phyloP scores from a whole-genome alignment of 2,888 invertebrate genomes.

The Euspilapteryx auroguttella region DNA sequence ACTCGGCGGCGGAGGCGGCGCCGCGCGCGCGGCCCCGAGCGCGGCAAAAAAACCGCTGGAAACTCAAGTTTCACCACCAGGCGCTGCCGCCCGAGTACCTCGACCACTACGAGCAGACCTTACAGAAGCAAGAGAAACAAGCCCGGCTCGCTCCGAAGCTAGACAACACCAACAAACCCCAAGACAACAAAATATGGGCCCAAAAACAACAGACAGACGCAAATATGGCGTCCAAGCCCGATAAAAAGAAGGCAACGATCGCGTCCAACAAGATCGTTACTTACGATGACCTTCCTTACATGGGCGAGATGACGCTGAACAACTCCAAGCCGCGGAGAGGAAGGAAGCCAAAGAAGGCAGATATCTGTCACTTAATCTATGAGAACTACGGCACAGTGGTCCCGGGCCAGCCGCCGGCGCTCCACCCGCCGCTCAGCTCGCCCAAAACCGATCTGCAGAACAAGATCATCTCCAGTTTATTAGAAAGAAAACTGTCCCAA shows the following conservation, averaged over 20 bases:
- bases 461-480: slow-evolving; percentile 68
- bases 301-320: slow-evolving; percentile 90
- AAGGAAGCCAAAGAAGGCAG: slow-evolving; percentile 88
- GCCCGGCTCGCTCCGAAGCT: slow-evolving; percentile 28
- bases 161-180: slow-evolving; percentile 32
- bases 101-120: slow-evolving; percentile 75
- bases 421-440: slow-evolving; percentile 24
- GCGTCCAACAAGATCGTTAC: slow-evolving; percentile 61
- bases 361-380: slow-evolving; percentile 88
- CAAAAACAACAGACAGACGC: slow-evolving; percentile 62
- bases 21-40: slow-evolving; percentile 30
- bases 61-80: slow-evolving; percentile 80
- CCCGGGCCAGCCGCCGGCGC: slow-evolving; percentile 67
- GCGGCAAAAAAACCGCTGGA: slow-evolving; percentile 67
- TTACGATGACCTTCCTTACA: slow-evolving; percentile 84
- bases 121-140: slow-evolving; percentile 43
- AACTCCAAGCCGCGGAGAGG: slow-evolving; percentile 86
- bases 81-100: slow-evolving; percentile 77
- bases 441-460: slow-evolving; percentile 69
- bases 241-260: slow-evolving; percentile 35
- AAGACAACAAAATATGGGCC: slow-evolving; percentile 71
- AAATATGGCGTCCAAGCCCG: slow-evolving; percentile 23
- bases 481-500: slow-evolving; percentile 71
- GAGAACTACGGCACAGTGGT: slow-evolving; percentile 89
- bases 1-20: slow-evolving; percentile 15